These are phyloP conservation scores for Hyposmocoma kahamanoa DNA, from an alignment of 1,140 invertebrate species.

Conservation along the genomic window DNA sequence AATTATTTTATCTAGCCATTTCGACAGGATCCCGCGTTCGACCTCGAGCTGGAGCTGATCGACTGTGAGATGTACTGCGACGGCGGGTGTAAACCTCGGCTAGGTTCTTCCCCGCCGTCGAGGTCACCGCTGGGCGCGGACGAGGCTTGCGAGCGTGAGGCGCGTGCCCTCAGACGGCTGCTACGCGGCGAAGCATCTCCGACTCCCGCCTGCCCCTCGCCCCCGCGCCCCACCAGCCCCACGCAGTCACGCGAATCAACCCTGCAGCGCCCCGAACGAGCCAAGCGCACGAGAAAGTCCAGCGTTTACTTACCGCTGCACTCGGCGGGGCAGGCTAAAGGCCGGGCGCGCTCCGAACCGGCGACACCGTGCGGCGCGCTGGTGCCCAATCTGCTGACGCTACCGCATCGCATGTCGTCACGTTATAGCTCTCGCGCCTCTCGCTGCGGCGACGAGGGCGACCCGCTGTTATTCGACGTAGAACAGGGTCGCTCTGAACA, in stretches of 20 bases:
- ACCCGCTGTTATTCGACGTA: constrained; percentile 74
- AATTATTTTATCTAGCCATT: constrained; percentile 2
- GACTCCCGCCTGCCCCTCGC: constrained; percentile 75
- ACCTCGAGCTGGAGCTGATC: constrained; percentile 56
- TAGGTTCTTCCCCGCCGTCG: constrained; percentile 48
- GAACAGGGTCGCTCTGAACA: constrained; percentile 69
- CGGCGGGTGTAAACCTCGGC: constrained; percentile 49
- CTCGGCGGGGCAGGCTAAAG: constrained; percentile 34
- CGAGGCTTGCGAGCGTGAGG: constrained; percentile 39
- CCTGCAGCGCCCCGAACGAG: constrained; percentile 42
- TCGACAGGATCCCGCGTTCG: constrained; percentile 51
- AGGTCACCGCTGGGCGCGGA: constrained; percentile 35
- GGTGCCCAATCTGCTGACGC: constrained; percentile 70
- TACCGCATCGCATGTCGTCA: constrained; percentile 63
- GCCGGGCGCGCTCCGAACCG: constrained; percentile 80
- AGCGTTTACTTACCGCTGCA: constrained; percentile 76
- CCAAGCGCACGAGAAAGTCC: constrained; percentile 65
- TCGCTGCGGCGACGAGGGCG: constrained; percentile 75
- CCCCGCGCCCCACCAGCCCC: constrained; percentile 84
- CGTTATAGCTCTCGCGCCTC: constrained; percentile 69
- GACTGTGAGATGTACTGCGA: constrained; percentile 61
- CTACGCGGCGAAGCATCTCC: constrained; percentile 39
- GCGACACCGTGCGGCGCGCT: constrained; percentile 80
- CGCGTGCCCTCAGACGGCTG: constrained; percentile 34
- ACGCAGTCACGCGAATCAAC: constrained; percentile 73